Conservation (phyloP, 2,797 vertebrate species). For the Rallus crepitans region DNA sequence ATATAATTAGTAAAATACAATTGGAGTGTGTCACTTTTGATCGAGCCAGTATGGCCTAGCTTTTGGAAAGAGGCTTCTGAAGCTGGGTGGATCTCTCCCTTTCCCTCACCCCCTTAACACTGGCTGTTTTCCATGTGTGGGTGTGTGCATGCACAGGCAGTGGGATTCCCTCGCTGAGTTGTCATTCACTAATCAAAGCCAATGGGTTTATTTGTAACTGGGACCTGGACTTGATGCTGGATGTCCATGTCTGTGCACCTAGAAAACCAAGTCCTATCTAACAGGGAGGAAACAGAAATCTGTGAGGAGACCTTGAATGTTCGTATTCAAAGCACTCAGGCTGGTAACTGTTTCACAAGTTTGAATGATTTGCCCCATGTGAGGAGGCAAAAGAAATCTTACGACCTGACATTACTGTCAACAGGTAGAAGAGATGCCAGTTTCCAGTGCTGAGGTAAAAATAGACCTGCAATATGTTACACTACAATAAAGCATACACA, state of each 20-base stretch:
- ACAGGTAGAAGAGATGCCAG: neutral
- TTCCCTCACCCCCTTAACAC: fast-evolving
- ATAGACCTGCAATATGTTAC: neutral
- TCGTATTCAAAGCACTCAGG: neutral
- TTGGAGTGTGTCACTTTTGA: neutral
- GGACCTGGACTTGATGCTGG: neutral
- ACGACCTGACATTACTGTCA: neutral
- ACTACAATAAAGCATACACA: neutral
- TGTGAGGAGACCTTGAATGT: neutral
- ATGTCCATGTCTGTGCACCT: neutral
- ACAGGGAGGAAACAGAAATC: neutral
- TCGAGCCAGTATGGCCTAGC: neutral
- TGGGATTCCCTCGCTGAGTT: neutral
- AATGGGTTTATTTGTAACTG: neutral
- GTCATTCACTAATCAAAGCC: neutral
- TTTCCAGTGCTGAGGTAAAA: neutral
- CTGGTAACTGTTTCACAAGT: neutral
- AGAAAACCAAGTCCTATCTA: neutral
- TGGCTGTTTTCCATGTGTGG: neutral
- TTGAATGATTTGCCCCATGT: neutral
- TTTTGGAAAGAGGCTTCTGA: neutral
- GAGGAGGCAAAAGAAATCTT: neutral
- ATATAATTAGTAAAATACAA: neutral
- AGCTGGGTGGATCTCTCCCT: neutral
- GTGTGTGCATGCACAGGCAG: neutral